phyloP scores from a whole-genome alignment of 30 jellyfish, hydroid and myxozoan species.

The Turritopsis dohrnii region DNA sequence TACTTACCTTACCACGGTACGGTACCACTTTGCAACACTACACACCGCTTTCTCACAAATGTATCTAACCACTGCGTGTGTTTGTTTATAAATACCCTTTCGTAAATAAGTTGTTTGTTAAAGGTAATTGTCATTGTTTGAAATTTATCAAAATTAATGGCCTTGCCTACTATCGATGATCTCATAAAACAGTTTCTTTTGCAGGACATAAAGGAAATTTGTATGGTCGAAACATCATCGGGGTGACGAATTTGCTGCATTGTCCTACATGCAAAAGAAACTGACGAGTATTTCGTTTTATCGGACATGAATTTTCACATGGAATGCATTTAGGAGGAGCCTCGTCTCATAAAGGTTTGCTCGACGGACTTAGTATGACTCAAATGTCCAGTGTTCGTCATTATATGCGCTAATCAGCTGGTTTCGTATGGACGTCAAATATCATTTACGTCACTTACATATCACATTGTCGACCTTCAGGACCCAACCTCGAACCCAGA shows the following conservation, averaged over 20 bases:
- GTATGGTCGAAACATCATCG: not conserved
- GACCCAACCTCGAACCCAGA: too few relatives aligned
- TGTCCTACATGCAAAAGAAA: not conserved
- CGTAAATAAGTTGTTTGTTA: not conserved
- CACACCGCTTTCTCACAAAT: not conserved
- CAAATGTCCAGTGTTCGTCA: not conserved
- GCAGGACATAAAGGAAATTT: not conserved
- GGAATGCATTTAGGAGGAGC: not conserved
- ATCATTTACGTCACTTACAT: not conserved
- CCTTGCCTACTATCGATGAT: not conserved
- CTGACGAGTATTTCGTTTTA: not conserved
- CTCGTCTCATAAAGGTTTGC: not conserved
- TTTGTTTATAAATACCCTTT: not conserved
- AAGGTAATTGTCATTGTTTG: not conserved
- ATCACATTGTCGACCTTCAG: not conserved
- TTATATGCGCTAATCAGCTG: not conserved
- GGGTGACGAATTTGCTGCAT: not conserved
- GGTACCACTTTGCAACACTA: too few relatives aligned
- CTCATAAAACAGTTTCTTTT: not conserved
- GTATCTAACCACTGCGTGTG: not conserved
- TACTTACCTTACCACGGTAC: not conserved
- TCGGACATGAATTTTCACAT: not conserved
- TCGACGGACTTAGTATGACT: not conserved
- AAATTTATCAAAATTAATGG: not conserved
- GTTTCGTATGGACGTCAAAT: not conserved